Evolutionary conservation across 2,888 invertebrate species (phyloP).

Genomic region (Isoperla grammatica): DNA sequence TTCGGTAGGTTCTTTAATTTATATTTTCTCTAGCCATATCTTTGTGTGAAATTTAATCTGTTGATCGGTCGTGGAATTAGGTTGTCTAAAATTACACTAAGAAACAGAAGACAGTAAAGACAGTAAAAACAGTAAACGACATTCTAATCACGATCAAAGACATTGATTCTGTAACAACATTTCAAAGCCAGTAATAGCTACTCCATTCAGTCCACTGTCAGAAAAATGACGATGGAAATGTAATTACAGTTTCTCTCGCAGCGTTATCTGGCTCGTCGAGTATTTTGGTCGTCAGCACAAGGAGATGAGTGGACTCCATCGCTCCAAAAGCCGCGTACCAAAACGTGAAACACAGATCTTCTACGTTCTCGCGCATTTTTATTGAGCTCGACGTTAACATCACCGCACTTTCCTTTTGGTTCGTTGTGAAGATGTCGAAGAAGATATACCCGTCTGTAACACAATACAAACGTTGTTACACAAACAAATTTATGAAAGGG

Average conservation of each 20-base stretch:
- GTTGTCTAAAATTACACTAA: no score
- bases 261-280: slow-evolving; percentile 10
- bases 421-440: slow-evolving; percentile 44
- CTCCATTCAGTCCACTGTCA: no score
- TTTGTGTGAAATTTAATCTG: no score
- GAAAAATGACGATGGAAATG: no score
- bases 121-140: no score
- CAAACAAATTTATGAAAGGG: background rate
- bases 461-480: slow-evolving; percentile 9
- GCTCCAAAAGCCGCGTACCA: slow-evolving; percentile 42
- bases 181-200: no score
- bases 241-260: slow-evolving; percentile 4
- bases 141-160: no score
- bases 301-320: slow-evolving; percentile 36
- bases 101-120: no score
- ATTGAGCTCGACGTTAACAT: slow-evolving; percentile 35
- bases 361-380: slow-evolving; percentile 29
- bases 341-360: slow-evolving; percentile 41
- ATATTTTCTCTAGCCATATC: no score
- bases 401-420: slow-evolving; percentile 34
- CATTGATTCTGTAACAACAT: no score
- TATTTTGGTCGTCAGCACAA: background rate
- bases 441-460: slow-evolving; percentile 42
- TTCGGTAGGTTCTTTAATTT: no score
- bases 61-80: no score